Conservation (phyloP, 2,888 invertebrate species). For the Brachypalpus laphriformis region DNA sequence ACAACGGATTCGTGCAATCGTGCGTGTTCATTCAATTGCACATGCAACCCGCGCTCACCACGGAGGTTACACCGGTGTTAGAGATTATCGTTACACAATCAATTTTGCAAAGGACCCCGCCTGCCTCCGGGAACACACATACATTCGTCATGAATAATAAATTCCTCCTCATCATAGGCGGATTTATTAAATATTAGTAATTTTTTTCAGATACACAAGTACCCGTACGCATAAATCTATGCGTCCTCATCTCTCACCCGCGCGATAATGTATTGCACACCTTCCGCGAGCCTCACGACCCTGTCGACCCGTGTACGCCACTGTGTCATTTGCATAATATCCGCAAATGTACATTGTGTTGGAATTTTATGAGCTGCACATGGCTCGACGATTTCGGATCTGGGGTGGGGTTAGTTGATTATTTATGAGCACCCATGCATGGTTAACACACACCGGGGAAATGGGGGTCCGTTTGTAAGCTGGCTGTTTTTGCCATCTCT, state of each 20-base stretch:
- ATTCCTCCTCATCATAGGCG: slow-evolving; percentile 63
- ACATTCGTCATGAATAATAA: slow-evolving; percentile 62
- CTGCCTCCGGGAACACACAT: slow-evolving; percentile 8
- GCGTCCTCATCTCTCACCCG: slow-evolving; percentile 52
- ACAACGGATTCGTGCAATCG: slow-evolving; percentile 63
- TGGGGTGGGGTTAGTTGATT: slow-evolving; percentile 60
- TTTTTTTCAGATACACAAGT: slow-evolving; percentile 54
- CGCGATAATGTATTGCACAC: slow-evolving; percentile 72
- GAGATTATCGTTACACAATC: slow-evolving; percentile 74
- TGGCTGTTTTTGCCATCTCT: slow-evolving; percentile 22
- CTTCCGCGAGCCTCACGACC: slow-evolving; percentile 67
- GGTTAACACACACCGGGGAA: slow-evolving; percentile 65
- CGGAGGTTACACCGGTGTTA: slow-evolving; percentile 57
- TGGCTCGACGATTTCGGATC: slow-evolving; percentile 26
- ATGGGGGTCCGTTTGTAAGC: slow-evolving; percentile 42
- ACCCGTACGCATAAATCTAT: slow-evolving; percentile 68
- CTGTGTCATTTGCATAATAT: slow-evolving; percentile 74
- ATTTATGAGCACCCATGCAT: slow-evolving; percentile 72
- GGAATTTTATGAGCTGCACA: slow-evolving; percentile 65
- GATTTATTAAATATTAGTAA: slow-evolving; percentile 72
- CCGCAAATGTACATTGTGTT: slow-evolving; percentile 67
- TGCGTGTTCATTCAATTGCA: slow-evolving; percentile 63
- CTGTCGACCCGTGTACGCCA: slow-evolving; percentile 65
- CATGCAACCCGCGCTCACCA: slow-evolving; percentile 43
- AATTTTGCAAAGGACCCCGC: slow-evolving; percentile 47